phyloP scores from a whole-genome alignment of 2,113 vertebrate species.

The Saiga tatarica region DNA sequence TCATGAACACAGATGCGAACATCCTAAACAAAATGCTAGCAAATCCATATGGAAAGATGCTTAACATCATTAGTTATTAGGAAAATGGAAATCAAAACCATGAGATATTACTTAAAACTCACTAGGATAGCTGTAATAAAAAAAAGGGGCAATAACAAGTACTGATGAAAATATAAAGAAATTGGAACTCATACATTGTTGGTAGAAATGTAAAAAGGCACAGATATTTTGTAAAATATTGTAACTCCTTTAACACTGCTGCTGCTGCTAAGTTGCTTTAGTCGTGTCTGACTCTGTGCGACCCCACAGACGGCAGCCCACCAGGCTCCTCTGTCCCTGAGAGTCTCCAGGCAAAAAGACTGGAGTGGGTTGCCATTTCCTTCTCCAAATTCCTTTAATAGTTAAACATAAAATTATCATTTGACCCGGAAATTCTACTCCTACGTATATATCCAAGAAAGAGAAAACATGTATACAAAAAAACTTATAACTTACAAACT shows the following conservation, averaged over 20 bases:
- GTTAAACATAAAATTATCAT: not conserved
- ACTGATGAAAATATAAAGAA: not conserved
- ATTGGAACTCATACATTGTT: not conserved
- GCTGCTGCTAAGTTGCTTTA: not conserved
- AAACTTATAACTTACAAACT: not conserved
- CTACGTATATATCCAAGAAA: not conserved
- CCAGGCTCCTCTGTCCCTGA: not conserved
- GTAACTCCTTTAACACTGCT: not conserved
- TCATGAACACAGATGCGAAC: not conserved
- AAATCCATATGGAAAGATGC: not conserved
- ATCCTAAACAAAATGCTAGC: not conserved
- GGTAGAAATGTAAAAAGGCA: not conserved
- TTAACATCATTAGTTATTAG: not conserved
- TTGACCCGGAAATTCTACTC: not conserved
- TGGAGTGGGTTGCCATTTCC: not conserved
- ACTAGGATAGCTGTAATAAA: not conserved
- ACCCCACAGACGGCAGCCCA: not conserved
- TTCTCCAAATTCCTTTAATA: not conserved
- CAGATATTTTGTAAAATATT: not conserved
- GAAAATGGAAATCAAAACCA: not conserved
- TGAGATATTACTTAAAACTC: not conserved
- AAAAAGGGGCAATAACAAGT: not conserved
- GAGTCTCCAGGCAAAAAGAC: not conserved
- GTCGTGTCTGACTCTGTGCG: not conserved
- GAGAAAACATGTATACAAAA: not conserved